Evolutionary conservation across 2,113 vertebrate species (phyloP).

Genomic region (Phalacrocorax brasilianus): DNA sequence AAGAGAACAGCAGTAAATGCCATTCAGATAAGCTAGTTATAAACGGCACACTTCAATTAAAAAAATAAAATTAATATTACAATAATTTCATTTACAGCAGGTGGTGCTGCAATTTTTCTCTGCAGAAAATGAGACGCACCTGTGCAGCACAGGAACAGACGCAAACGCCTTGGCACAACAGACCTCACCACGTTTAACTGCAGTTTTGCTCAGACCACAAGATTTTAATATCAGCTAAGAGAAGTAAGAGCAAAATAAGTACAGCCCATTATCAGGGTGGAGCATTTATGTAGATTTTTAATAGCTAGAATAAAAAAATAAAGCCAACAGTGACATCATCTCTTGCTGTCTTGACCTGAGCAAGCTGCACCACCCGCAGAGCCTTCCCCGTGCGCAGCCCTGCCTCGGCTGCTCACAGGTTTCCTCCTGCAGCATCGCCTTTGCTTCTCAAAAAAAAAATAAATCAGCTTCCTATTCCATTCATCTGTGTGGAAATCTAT

Average conservation of each 20-base stretch:
- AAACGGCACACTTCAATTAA: conserved; percentile 6
- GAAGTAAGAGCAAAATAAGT: not conserved
- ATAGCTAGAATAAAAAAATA: not conserved
- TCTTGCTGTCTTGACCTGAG: not conserved
- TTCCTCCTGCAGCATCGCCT: not conserved
- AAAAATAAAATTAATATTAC: not conserved
- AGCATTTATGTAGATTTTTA: not conserved
- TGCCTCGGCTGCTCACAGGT: rapidly evolving
- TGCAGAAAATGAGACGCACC: not conserved
- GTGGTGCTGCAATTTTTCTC: conserved; percentile 15
- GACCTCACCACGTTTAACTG: too few relatives aligned
- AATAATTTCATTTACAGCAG: conserved; percentile 19
- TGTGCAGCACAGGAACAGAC: not conserved
- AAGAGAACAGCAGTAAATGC: not conserved
- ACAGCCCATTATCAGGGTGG: not conserved
- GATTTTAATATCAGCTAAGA: not conserved
- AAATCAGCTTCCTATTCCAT: not conserved
- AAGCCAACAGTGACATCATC: not conserved
- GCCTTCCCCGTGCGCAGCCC: too few relatives aligned
- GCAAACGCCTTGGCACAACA: not conserved
- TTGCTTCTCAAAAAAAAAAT: too few relatives aligned
- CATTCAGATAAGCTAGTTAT: not conserved
- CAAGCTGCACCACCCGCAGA: rapidly evolving
- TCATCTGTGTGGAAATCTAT: rapidly evolving
- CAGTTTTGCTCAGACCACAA: not conserved